Evolutionary conservation across 2,797 vertebrate genomes (phyloP), one percentile per base, ranked within the genome.

Genomic region (Halcyon smyrnensis): DNA sequence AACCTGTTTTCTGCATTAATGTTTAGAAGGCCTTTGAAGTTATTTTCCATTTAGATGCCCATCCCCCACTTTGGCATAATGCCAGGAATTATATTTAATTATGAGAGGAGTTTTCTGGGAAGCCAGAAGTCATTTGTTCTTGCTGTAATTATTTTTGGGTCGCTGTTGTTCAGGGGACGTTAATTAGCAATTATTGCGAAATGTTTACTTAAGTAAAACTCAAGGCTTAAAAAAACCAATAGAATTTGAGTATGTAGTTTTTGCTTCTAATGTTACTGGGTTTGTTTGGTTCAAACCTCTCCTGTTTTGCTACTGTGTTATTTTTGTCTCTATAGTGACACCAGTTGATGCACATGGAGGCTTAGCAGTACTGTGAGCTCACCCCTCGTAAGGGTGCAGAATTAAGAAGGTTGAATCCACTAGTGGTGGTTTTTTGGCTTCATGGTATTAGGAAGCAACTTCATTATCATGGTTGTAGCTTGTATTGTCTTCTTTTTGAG

Each of bases 241-340:
- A 6, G 57, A 87, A 73, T 74, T 51, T 6, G 28, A 54, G 11
- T 37, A 5, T 70, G 25, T 53, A 3, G 11, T 1, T 87, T 79
- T 89, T 89, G 27, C 28, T 95, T 34, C 28, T 76, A 6, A 18
- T 62, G 19, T 65, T 79, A 11, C 7, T 78, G 20, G 5, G 43
- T 78, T 74, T 84, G 17, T 53, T 78, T 80, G 70, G 56, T 68
- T 92, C 45, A 75, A 56, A 69, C 8, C 14, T 92, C 8, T 77
- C 2, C 37, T 64, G 20, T 56, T 93, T 71, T 76, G 25, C 24
- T 90, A 6, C 24, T 69, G 25, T 79, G 48, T 59, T 95, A 12
- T 73, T 90, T 87, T 91, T 94, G 65, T 96, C 51, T 82, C 78
- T 95, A 2, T 76, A 94, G 76, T 95, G 92, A 95, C 77, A 93